phyloP scores from a whole-genome alignment of 2,888 invertebrate genomes.

The Isotomurus palustris region DNA sequence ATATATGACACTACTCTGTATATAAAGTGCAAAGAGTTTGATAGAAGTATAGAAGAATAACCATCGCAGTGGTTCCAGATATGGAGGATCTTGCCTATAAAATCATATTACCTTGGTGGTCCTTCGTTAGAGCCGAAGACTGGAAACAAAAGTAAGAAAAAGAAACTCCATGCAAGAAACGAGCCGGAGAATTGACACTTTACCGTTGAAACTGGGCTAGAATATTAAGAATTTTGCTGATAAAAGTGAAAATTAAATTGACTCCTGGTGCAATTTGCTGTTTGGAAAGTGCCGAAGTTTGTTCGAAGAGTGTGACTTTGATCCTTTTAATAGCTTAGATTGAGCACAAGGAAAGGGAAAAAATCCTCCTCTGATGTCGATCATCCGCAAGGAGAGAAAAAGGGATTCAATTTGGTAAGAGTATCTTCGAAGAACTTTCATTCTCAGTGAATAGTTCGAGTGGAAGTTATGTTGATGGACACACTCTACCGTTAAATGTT shows the following conservation, averaged over 20 bases:
- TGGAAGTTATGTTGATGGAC: not conserved
- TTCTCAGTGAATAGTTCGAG: not conserved
- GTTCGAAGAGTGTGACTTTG: not conserved
- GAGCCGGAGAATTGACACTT: not conserved
- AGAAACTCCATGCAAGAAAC: not conserved
- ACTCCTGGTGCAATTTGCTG: not conserved
- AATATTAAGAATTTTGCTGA: conserved; percentile 5
- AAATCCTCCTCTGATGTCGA: too few species aligned
- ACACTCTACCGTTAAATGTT: too few species aligned
- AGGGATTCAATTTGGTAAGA: too few species aligned
- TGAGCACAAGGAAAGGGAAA: too few species aligned
- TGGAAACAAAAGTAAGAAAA: not conserved
- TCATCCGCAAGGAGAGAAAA: too few species aligned
- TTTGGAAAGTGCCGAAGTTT: conserved; percentile 3
- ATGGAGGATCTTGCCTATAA: too few species aligned
- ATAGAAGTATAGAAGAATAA: too few species aligned
- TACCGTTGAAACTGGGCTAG: not conserved
- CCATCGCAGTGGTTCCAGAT: too few species aligned
- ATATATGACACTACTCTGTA: too few species aligned
- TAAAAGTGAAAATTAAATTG: conserved; percentile 4
- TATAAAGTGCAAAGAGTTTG: too few species aligned
- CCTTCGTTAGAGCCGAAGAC: not conserved
- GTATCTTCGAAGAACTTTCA: not conserved
- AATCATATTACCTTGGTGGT: too few species aligned
- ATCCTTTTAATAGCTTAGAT: not conserved